These are phyloP conservation scores for Erythrolamprus reginae DNA, from an alignment of 2,113 vertebrate genomes.

Conservation along the genomic window DNA sequence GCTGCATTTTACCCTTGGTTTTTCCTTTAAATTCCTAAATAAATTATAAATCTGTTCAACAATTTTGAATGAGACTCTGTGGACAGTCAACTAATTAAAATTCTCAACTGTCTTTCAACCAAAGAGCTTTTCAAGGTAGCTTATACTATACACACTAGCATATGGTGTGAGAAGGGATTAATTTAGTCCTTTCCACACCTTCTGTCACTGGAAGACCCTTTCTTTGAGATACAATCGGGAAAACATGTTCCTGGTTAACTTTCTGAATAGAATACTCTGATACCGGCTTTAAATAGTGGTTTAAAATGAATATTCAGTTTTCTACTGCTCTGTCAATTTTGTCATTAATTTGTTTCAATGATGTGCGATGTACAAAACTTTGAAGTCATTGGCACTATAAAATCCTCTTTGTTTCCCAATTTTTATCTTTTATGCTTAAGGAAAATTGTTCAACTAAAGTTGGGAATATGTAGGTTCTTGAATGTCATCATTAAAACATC, in stretches of 20 bases:
- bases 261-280: neutral
- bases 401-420: neutral
- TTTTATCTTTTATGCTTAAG: neutral
- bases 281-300: neutral
- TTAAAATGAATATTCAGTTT: neutral
- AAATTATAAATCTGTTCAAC: neutral
- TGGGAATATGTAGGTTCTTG: constrained; percentile 18
- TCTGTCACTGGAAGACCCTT: neutral
- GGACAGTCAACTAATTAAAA: neutral
- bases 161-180: neutral
- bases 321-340: neutral
- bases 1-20: neutral
- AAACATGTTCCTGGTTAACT: neutral
- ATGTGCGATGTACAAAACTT: neutral
- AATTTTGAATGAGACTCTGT: neutral
- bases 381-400: neutral
- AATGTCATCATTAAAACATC: neutral
- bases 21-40: neutral
- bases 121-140: neutral
- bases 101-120: neutral
- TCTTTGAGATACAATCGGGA: neutral
- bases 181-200: neutral
- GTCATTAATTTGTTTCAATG: neutral
- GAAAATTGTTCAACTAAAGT: neutral
- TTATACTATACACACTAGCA: neutral